Evolutionary conservation across 2,888 invertebrate genomes (phyloP).

Genomic region (Lymantria dispar): DNA sequence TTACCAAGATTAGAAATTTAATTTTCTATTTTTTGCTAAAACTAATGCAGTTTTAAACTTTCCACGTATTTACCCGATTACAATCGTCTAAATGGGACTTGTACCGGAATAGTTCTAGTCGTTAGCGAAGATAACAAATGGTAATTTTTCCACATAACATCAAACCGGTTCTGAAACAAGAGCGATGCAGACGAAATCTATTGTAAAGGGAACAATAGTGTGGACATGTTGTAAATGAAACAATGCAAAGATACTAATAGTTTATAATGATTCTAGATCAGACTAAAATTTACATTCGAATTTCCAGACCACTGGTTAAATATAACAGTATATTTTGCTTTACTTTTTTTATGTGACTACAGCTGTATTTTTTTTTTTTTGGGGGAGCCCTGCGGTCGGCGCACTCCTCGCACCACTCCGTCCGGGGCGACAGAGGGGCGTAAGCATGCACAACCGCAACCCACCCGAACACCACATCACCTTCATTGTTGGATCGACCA

Average conservation of each 20-base stretch:
- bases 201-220: slow-evolving; percentile 64
- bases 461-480: too few relatives aligned
- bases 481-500: too few relatives aligned
- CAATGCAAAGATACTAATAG: slow-evolving; percentile 51
- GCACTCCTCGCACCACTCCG: too few relatives aligned
- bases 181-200: slow-evolving; percentile 57
- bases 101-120: slow-evolving; percentile 27
- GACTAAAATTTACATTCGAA: slow-evolving; percentile 16
- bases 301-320: background rate
- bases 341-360: too few relatives aligned
- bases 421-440: too few relatives aligned
- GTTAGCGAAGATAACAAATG: slow-evolving; percentile 43
- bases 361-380: too few relatives aligned
- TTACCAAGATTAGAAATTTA: slow-evolving; percentile 3
- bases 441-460: too few relatives aligned
- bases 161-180: slow-evolving; percentile 52
- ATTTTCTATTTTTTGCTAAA: slow-evolving; percentile 17
- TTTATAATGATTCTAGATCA: slow-evolving; percentile 45
- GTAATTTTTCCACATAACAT: slow-evolving; percentile 47
- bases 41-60: slow-evolving; percentile 22
- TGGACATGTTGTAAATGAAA: slow-evolving; percentile 64
- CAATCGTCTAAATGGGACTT: slow-evolving; percentile 30
- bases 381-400: too few relatives aligned
- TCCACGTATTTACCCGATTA: slow-evolving; percentile 24
- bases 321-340: too few relatives aligned